Evolutionary conservation across 2,888 invertebrate genomes (phyloP), one percentile per base, ranked within the genome.

Genomic region (Ormyrus labotus): DNA sequence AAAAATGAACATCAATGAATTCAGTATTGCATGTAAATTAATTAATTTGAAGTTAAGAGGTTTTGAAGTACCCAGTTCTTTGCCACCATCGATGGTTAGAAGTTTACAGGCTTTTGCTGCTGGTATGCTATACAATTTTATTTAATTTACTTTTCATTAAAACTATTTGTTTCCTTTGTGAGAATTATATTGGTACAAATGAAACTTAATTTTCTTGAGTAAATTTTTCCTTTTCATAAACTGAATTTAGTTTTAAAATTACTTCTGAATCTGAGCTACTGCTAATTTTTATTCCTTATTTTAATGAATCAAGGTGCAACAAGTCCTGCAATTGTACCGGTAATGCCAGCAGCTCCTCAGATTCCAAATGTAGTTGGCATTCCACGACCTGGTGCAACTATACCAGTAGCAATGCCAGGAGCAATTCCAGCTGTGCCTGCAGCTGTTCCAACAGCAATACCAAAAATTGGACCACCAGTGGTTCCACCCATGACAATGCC

Each of bases 21-120:
- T 99, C 91, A 98, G 98, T 84, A 97, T 99, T 86, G 99, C 99
- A 69, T 99, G 99, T 93, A 98, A 98, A 93, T 93, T 98, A 80
- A 98, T 98, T 78, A 97, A 96, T 88, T 93, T 98, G 83, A 98
- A 98, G 91, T 92, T 99, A 11, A 95, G 97, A 75, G 98, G 98
- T 5, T 94, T 96, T 87, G 98, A 98, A 89, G 93, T 99, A 73
- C 99, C 99, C 0, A 95, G 96, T 88, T 92, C 92, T 2, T 92
- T 99, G 84, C 99, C 99, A 13, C 95, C 95, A 5, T 92, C 94
- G 8, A 88, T 97, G 7, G 88, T 96, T 10, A 93, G 94, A 6
- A 96, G 96, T 0, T 89, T 96, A 8, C 93, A 93, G 69, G 83
- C 86, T 48, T 83, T 87, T 57, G 82, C 92, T 92, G 9, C 90